A percentile compares a stretch with the other conserved stretches of the same genome.
These are phyloP conservation scores for Pantherophis guttatus DNA, from an alignment of 2,113 vertebrate species.

Conservation along the genomic window DNA sequence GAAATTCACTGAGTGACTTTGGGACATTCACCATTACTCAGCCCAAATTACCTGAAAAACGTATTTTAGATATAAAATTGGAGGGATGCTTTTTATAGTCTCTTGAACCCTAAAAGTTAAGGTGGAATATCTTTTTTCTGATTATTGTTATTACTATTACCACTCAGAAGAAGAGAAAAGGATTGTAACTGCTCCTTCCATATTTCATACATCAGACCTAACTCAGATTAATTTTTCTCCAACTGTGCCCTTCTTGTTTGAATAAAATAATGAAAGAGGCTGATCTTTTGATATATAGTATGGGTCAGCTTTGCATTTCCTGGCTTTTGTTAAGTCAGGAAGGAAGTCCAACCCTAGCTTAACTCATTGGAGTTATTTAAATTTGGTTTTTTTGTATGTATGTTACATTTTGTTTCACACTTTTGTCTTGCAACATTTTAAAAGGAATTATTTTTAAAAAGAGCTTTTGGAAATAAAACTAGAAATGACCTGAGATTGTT, in stretches of 20 bases:
- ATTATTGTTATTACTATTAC: background rate
- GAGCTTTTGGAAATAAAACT: constrained; percentile 28
- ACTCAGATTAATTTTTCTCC: background rate
- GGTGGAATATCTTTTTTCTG: background rate
- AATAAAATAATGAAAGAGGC: background rate
- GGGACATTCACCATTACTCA: background rate
- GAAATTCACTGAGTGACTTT: background rate
- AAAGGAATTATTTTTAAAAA: constrained; percentile 37
- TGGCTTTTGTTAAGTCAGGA: constrained; percentile 58
- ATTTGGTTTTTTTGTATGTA: background rate
- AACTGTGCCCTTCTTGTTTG: background rate
- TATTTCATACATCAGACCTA: background rate
- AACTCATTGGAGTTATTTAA: constrained; percentile 18
- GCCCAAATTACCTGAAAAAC: background rate
- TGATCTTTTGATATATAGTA: constrained; percentile 23
- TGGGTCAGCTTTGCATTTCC: constrained; percentile 58
- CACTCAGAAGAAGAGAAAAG: background rate
- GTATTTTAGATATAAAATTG: background rate
- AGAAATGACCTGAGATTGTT: constrained; percentile 39
- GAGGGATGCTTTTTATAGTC: background rate
- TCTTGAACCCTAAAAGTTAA: background rate
- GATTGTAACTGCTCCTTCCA: background rate
- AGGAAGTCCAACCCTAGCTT: constrained; percentile 46
- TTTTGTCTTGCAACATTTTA: constrained; percentile 34
- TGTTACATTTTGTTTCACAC: constrained; percentile 33